These are phyloP conservation scores for Anticlea derivata DNA, from an alignment of 2,888 invertebrate genomes.

Conservation along the genomic window DNA sequence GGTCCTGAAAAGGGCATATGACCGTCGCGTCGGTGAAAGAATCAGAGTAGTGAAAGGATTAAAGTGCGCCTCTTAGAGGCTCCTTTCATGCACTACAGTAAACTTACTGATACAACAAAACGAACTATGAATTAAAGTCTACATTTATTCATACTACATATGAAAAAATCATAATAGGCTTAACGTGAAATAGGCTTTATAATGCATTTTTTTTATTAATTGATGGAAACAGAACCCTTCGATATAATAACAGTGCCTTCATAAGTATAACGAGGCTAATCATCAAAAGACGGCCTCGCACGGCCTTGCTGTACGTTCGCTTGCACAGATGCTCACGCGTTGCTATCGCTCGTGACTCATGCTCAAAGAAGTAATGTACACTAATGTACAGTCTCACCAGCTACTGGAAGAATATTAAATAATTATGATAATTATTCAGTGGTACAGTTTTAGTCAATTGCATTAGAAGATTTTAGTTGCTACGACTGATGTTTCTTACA, in stretches of 20 bases:
- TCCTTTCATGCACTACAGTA: no score
- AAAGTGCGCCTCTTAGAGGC: no score
- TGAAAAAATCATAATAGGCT: no score
- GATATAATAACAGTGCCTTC: constrained; percentile 1
- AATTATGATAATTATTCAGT: constrained; percentile 26
- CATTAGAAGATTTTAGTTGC: not conserved
- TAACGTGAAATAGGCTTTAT: no score
- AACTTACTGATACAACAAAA: no score
- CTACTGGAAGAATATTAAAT: constrained; percentile 31
- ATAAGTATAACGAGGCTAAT: constrained; percentile 36
- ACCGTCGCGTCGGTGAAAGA: no score
- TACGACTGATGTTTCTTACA: no score
- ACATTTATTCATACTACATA: no score
- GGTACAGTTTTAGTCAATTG: constrained; percentile 7
- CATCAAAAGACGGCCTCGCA: constrained; percentile 59
- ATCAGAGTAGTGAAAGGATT: no score
- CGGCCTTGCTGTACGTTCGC: constrained; percentile 67
- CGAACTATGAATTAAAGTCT: no score
- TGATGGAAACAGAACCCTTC: not conserved
- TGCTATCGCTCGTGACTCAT: constrained; percentile 47
- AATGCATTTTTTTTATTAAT: no score
- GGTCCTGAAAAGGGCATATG: no score
- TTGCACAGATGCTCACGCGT: constrained; percentile 62
- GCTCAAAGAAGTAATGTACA: constrained; percentile 31
- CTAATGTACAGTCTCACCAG: constrained; percentile 27